These are phyloP conservation scores for Acronicta alni DNA, from an alignment of 2,888 invertebrate genomes.

Conservation along the genomic window DNA sequence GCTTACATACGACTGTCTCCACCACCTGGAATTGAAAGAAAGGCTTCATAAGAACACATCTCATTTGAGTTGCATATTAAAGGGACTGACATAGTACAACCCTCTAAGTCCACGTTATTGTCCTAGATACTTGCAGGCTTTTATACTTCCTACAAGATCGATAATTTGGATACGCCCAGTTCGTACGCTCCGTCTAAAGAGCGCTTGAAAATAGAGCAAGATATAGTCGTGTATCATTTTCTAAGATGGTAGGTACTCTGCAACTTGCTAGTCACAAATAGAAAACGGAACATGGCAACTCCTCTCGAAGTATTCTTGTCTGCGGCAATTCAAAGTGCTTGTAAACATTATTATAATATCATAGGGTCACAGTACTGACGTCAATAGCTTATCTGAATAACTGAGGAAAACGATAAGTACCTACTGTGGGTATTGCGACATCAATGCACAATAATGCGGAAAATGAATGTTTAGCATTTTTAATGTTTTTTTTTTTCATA, in stretches of 20 bases:
- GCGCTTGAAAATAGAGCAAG: too few species aligned
- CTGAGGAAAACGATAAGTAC: slow-evolving; percentile 24
- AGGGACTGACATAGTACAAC: not conserved
- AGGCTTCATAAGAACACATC: slow-evolving; percentile 34
- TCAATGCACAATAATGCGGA: slow-evolving; percentile 11
- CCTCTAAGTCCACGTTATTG: too few species aligned
- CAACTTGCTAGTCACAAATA: slow-evolving; percentile 24
- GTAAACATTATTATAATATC: slow-evolving; percentile 48
- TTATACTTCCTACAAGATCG: not conserved
- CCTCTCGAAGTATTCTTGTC: slow-evolving; percentile 17
- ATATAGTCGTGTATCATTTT: not conserved
- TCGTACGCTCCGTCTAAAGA: not conserved
- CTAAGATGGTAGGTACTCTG: slow-evolving; percentile 1
- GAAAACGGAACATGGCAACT: slow-evolving; percentile 15
- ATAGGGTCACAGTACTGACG: slow-evolving; percentile 60
- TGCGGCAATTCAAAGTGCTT: slow-evolving; percentile 24
- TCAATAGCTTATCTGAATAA: slow-evolving; percentile 54
- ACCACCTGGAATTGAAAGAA: slow-evolving; percentile 80
- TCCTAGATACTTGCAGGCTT: too few species aligned
- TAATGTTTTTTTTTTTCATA: too few species aligned
- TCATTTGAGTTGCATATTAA: not conserved
- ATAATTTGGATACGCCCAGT: not conserved
- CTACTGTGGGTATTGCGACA: too few species aligned
- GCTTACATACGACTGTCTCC: slow-evolving; percentile 86
- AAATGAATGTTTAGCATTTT: slow-evolving; percentile 2